Base-by-base conservation (phyloP, 2,888 invertebrate genomes). In the Eupithecia insigniata region DNA sequence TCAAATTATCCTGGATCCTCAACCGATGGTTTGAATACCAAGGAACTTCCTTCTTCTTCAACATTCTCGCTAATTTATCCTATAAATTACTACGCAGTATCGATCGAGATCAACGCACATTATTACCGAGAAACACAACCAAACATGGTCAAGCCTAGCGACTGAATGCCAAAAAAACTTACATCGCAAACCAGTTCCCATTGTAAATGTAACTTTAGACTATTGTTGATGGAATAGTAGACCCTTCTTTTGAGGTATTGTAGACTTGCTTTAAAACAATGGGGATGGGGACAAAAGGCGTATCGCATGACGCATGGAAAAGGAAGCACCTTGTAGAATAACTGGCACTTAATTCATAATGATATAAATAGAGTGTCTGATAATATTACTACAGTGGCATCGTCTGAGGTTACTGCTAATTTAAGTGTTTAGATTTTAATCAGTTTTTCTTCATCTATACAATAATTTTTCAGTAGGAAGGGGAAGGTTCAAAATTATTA, bases 21-120 rank as follows among this genome's bases (percentile, higher is more conserved):
- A 92, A 85, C 8, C 90, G 84, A 80, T 90, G 92, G 82, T 91
- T 92, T 1, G 90, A 87, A 78, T 90, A 92, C 93, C 94, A 94
- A 18, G 91, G 90, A 72, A 85, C 86, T 82, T 93, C 93, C 78
- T 91, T 93, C 80, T 92, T 94, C 85, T 93, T 94, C 79, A 94
- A 86, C 94, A 94, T 94, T 74, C 83, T 68, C 70, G 30, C 61
- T 81, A 81, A 72, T 74, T 72, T 72, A 78, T 79, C 55, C 79
- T 81, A 80, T 79, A 76, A 72, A 79, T 78, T 75, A 76, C 76
- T 70, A 72, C 78, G 71, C 76, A 72, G 74, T 80, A 80, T 65
- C 77, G 65, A 75, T 71, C 65, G 66, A 76, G 70, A 77, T 79
- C 75, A 73, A 78, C 73, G 79, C 81, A 74, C 82, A 85, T 85